phyloP scores from a whole-genome alignment of 2,113 vertebrate species.

The Alosa alosa region DNA sequence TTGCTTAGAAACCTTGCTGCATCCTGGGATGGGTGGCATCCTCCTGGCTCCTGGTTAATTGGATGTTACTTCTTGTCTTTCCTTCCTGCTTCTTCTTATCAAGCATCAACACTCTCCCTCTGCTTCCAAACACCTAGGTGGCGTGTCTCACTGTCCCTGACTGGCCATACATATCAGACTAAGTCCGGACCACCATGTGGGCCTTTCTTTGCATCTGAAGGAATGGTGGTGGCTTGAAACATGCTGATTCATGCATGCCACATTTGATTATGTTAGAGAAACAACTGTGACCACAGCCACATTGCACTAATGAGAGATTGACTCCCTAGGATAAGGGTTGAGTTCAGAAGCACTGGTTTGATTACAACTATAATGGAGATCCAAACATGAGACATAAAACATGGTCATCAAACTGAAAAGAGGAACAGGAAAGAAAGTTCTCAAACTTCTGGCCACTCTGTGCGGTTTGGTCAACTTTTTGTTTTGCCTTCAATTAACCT shows the following conservation, averaged over 20 bases:
- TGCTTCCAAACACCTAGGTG: not conserved
- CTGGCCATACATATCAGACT: not conserved
- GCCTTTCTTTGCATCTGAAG: not conserved
- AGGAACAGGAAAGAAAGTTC: not conserved
- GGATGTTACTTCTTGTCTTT: conserved; percentile 4
- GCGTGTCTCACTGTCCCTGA: not conserved
- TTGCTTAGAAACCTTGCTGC: not conserved
- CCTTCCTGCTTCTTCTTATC: not conserved
- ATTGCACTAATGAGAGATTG: not conserved
- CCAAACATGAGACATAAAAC: not conserved
- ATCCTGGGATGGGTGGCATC: conserved; percentile 5
- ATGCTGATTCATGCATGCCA: not conserved
- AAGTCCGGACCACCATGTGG: not conserved
- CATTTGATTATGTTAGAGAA: not conserved
- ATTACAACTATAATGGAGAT: not conserved
- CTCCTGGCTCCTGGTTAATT: conserved; percentile 7
- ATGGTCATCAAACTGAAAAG: not conserved
- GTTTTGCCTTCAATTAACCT: not conserved
- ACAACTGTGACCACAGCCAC: not conserved
- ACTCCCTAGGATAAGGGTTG: not conserved
- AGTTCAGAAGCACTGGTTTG: not conserved
- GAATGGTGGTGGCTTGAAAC: not conserved
- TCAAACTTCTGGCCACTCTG: not conserved
- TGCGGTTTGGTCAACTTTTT: not conserved
- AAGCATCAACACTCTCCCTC: not conserved